Evolutionary conservation across 2,797 vertebrate genomes (phyloP), one percentile per base, ranked within the genome.

Genomic region (Rhynchonycteris naso): DNA sequence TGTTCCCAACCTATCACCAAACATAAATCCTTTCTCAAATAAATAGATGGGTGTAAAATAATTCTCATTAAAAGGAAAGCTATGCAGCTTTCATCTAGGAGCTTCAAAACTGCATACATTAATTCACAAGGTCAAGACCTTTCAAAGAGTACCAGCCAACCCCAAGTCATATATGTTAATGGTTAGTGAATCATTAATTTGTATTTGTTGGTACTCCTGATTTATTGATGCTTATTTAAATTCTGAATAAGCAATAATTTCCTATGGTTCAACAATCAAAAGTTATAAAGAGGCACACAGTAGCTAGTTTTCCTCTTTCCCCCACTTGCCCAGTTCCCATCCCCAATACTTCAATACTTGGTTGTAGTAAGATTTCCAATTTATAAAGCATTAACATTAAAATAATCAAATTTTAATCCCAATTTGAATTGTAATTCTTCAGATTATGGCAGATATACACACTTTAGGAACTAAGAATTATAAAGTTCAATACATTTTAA

Each of bases 321-420:
- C 43, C 63, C 24, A 52, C 43, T 58, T 83, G 4, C 19, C n/a
- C 33, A 76, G 14, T 63, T 2, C 59, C 30, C n/a, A 35, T 47
- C 28, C 50, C 47, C 30, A 84, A 38, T 72, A 81, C 30, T 80
- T 88, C 12, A 71, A 71, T 26, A 71, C 68, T 71, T 71, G 5
- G 19, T 28, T 75, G 15, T 68, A 87, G 50, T 68, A 72, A 81
- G 61, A 30, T 83, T 33, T 76, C 43, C 28, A 80, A 63, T 75
- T 93, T 47, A 52, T 84, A 95, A 28, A 28, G 69, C 35, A 89
- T 47, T 61, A 94, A 85, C 38, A 80, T 76, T 52, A 84, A 88
- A 86, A 86, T 66, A 91, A 82, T 81, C 52, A 88, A 91, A 79
- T 93, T 81, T 71, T 30, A 87, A 90, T 79, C 3, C 11, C 11